Evolutionary conservation across 1,140 invertebrate genomes (phyloP), one percentile per base, ranked within the genome.

Genomic region (Drosophila erecta): DNA sequence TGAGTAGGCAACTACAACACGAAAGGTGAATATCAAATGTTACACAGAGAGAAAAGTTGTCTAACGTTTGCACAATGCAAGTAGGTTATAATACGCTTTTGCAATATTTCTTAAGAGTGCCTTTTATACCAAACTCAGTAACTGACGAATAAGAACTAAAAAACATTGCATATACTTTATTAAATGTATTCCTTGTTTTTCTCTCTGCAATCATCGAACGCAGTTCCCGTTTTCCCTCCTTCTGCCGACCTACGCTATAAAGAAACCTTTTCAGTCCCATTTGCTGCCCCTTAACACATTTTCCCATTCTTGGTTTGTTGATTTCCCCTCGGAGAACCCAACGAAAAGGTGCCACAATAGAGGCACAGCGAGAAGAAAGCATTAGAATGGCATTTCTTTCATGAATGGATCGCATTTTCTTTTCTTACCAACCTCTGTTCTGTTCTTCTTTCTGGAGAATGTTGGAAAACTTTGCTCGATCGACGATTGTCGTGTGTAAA

Each of bases 321-420:
- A 72, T 83, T 83, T 78, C 76, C 53, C 58, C 57, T 44, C 12
- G 41, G 7, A 24, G 35, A 49, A 58, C 64, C 50, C 50, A 69
- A 69, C 67, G 47, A 58, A 86, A 79, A 87, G 78, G 75, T 87
- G 69, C 78, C 78, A 76, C 75, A 81, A 56, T 30, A 27, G 50
- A 57, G 67, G 76, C 64, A 70, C 41, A 57, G 41, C 35, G 3
- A 55, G 70, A 83, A 79, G 79, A 83, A 89, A 83, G 83, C 79
- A 79, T 71, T 79, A 85, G 76, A 84, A 77, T 84, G 81, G 77
- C 78, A 86, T 87, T 85, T 70, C 65, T 69, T 85, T 86, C 72
- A 83, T 87, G 83, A 87, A 87, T 87, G 84, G 79, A 56, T 74
- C 54, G 65, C 58, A 67, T 76, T 78, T 72, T 59, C 51, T 44